Base-by-base conservation (phyloP, 2,113 vertebrate species). In the Marmota monax region DNA sequence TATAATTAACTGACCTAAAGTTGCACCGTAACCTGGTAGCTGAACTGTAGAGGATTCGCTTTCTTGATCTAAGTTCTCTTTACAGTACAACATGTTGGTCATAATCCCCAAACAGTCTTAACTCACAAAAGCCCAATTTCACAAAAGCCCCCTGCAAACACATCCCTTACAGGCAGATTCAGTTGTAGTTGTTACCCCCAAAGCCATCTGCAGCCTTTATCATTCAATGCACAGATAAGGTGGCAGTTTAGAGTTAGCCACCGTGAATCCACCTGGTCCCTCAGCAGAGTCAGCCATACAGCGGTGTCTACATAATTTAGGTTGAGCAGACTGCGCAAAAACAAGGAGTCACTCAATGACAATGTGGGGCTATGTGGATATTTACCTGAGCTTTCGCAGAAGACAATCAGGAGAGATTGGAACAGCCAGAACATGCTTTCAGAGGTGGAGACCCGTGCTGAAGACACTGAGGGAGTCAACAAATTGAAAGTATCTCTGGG, bases 321-420 rank as follows among this genome's bases (percentile, higher is more conserved):
- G 32, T 1, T 2, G 11, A 93, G 70, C 53, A 70, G 69, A 34
- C 16, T 17, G 4, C 63, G 34, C 53, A 61, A 82, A 95, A 65
- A n/a, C 48, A 42, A 34, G 42, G 20, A 94, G 27, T 34, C 69
- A 37, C 42, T 51, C 17, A 8, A 48, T 18, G 18, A 85, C 48
- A 12, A 16, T 14, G 2, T 17, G 7, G 13, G 7, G 88, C 39
- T 22, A 4, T 16, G 7, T 8, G 1, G 5, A 42, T 10, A 51
- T 45, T 97, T 96, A 98, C 97, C 97, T 97, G 94, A 56, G 23
- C 51, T 29, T 16, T 86, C 34, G 94, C 58, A 61, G 87, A 51
- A 72, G 94, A 93, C 18, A 29, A 97, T 74, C 0, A 0, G 14
- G 45, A 97, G 79, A 42, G 6, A 61, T 0, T 1, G 93, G 63